phyloP scores from a whole-genome alignment of 2,113 vertebrate species.

The Platichthys stellatus region DNA sequence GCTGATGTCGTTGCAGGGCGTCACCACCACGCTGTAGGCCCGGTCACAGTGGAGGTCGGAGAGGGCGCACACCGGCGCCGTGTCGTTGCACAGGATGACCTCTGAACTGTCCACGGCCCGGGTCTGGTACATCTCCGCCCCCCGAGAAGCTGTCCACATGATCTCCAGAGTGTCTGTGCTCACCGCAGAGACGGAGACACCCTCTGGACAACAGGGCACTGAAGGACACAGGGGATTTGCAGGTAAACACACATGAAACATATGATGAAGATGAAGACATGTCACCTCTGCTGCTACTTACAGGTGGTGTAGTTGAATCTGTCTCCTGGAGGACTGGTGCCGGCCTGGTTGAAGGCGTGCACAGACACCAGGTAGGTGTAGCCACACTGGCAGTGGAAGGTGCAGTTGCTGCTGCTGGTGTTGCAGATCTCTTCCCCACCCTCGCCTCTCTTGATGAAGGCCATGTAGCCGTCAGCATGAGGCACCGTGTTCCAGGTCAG shows the following conservation, averaged over 20 bases:
- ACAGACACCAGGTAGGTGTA: slow-evolving; percentile 90
- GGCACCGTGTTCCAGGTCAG: slow-evolving; percentile 82
- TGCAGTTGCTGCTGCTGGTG: slow-evolving; percentile 84
- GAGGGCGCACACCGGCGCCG: slow-evolving; percentile 84
- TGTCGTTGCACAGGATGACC: slow-evolving; percentile 85
- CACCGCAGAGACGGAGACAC: slow-evolving; percentile 74
- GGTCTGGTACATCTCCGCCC: slow-evolving; percentile 89
- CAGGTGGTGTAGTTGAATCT: slow-evolving; percentile 89
- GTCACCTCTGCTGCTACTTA: slow-evolving; percentile 63
- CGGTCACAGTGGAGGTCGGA: slow-evolving; percentile 87
- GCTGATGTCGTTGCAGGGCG: slow-evolving; percentile 86
- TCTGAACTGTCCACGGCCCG: slow-evolving; percentile 70
- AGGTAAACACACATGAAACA: background rate
- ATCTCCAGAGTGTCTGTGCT: slow-evolving; percentile 87
- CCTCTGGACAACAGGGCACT: slow-evolving; percentile 91
- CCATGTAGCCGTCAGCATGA: slow-evolving; percentile 84
- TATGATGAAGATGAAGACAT: background rate
- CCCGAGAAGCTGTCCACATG: slow-evolving; percentile 85
- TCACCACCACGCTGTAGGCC: slow-evolving; percentile 83
- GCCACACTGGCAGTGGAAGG: slow-evolving; percentile 87
- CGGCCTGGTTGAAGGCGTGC: slow-evolving; percentile 88
- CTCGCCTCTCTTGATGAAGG: slow-evolving; percentile 87
- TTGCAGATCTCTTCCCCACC: slow-evolving; percentile 87
- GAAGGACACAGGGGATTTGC: slow-evolving; percentile 16
- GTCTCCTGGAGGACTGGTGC: slow-evolving; percentile 85